Percentiles rank a stretch among this genome's conserved stretches.
phyloP scores from a whole-genome alignment of 2,888 invertebrate species.

The Lasiommata megera region DNA sequence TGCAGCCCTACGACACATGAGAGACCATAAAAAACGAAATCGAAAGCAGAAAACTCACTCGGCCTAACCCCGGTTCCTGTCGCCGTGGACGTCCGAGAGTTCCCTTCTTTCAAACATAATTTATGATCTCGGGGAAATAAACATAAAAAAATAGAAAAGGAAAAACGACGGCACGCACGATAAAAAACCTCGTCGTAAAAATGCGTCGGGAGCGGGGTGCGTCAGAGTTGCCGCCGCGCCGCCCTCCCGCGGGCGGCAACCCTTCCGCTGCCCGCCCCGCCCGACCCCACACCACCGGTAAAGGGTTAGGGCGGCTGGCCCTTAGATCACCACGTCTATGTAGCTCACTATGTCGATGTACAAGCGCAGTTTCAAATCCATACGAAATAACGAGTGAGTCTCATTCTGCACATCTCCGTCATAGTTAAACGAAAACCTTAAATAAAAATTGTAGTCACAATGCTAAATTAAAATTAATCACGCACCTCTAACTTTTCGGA shows the following conservation, averaged over 20 bases:
- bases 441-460: too few species aligned
- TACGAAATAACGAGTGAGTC: too few species aligned
- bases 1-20: constrained; percentile 69
- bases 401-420: too few species aligned
- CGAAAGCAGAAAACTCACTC: constrained; percentile 70
- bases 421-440: too few species aligned
- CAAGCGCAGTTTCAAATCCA: not conserved
- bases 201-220: constrained; percentile 60
- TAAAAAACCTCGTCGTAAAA: constrained; percentile 81
- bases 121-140: constrained; percentile 82
- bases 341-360: constrained; percentile 3
- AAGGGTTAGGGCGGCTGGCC: constrained; percentile 76
- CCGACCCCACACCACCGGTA: constrained; percentile 58
- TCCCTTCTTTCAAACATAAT: constrained; percentile 82
- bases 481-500: too few species aligned
- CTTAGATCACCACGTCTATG: constrained; percentile 40
- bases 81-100: constrained; percentile 76
- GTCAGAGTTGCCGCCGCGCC: constrained; percentile 40
- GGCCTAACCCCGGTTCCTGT: constrained; percentile 76
- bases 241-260: constrained; percentile 69
- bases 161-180: constrained; percentile 82
- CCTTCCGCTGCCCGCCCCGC: constrained; percentile 73
- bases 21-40: constrained; percentile 74
- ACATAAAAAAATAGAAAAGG: constrained; percentile 82
- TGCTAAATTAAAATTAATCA: too few species aligned